phyloP scores from a whole-genome alignment of 2,888 invertebrate genomes.

The Dexiosoma caninum region DNA sequence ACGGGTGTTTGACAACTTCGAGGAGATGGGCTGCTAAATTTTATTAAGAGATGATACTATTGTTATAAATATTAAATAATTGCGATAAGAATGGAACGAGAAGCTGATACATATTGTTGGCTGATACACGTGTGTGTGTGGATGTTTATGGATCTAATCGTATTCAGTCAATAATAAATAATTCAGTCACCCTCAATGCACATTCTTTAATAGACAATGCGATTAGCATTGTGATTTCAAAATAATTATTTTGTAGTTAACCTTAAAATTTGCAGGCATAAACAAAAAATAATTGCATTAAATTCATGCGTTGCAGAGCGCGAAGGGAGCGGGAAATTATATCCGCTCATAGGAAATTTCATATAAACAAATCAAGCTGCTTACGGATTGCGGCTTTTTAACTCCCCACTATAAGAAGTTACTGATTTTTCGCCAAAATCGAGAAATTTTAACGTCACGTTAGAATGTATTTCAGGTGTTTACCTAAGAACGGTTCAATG shows the following conservation, averaged over 20 bases:
- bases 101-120: constrained; percentile 11
- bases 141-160: background rate
- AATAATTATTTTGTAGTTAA: constrained; percentile 1
- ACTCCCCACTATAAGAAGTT: too few species aligned
- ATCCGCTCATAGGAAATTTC: too few species aligned
- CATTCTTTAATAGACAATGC: constrained; percentile 11
- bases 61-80: constrained; percentile 45
- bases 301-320: background rate
- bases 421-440: too few species aligned
- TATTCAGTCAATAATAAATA: constrained; percentile 23
- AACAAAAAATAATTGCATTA: background rate
- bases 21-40: constrained; percentile 12
- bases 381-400: too few species aligned
- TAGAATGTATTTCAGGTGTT: too few species aligned
- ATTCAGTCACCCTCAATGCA: constrained; percentile 18
- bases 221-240: constrained; percentile 10
- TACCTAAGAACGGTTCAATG: too few species aligned
- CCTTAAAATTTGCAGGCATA: background rate
- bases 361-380: too few species aligned
- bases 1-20: constrained; percentile 44
- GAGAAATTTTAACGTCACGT: too few species aligned
- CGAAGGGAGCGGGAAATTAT: background rate
- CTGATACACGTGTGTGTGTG: background rate
- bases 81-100: constrained; percentile 45
- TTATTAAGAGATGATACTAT: constrained; percentile 57